Conservation (phyloP, 2,113 vertebrate species). For the Uria aalge region DNA sequence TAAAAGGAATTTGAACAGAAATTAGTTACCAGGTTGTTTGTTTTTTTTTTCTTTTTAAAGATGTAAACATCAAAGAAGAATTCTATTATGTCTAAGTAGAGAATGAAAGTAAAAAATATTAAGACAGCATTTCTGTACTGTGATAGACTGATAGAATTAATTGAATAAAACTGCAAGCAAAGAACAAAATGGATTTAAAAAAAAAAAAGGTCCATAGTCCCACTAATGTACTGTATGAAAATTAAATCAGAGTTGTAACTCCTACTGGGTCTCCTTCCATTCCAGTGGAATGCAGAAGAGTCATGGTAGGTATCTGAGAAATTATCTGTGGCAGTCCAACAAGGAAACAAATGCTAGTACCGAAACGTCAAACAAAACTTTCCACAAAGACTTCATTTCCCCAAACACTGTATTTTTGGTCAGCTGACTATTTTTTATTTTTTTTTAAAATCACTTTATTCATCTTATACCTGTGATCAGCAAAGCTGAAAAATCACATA, state of each 20-base stretch:
- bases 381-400: neutral
- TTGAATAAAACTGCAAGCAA: neutral
- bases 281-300: neutral
- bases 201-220: neutral
- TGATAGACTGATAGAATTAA: neutral
- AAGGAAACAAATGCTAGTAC: neutral
- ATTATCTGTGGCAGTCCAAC: neutral
- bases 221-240: neutral
- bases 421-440: neutral
- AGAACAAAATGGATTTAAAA: neutral
- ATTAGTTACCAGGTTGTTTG: neutral
- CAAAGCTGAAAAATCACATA: neutral
- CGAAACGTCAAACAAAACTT: neutral
- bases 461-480: neutral
- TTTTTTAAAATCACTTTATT: neutral
- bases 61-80: neutral
- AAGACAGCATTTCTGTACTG: neutral
- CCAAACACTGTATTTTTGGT: neutral
- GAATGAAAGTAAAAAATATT: neutral
- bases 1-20: neutral
- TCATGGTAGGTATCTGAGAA: neutral
- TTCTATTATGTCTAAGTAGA: neutral
- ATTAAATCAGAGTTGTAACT: neutral
- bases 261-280: neutral
- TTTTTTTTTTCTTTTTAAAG: neutral